These are phyloP conservation scores for Metopolophium dirhodum DNA, from an alignment of 1,140 invertebrate species.

Conservation along the genomic window DNA sequence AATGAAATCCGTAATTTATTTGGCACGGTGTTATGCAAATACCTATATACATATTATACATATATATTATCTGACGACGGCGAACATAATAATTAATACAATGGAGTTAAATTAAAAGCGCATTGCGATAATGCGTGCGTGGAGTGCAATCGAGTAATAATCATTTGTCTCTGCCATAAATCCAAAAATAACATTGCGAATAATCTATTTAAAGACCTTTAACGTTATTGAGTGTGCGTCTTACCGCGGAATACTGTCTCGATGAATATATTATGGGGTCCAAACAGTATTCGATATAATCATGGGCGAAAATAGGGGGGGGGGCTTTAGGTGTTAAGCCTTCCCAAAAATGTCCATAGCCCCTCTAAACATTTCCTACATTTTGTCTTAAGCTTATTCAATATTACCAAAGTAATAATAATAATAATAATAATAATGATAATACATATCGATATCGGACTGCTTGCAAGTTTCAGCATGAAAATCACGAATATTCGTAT, in stretches of 20 bases:
- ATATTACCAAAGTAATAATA: too few relatives aligned
- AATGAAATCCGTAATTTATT: slow-evolving; percentile 19
- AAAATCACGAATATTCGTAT: too few relatives aligned
- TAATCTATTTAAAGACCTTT: background rate
- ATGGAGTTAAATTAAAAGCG: background rate
- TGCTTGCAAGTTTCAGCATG: too few relatives aligned
- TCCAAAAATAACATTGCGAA: background rate
- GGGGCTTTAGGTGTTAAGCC: too few relatives aligned
- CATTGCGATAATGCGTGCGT: background rate
- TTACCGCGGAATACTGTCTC: background rate
- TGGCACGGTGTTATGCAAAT: background rate
- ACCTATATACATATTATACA: background rate
- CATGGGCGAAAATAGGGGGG: too few relatives aligned
- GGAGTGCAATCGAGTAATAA: background rate
- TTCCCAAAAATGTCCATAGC: too few relatives aligned
- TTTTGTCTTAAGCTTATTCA: too few relatives aligned
- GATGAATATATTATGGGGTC: too few relatives aligned
- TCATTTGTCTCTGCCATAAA: background rate
- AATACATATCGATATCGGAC: too few relatives aligned
- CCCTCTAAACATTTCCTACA: too few relatives aligned
- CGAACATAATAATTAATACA: background rate
- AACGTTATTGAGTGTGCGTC: background rate
- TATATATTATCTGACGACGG: background rate
- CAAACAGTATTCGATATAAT: background rate
- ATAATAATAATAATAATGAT: too few relatives aligned